Evolutionary conservation across 1,140 invertebrate species (phyloP).

Genomic region (Zaprionus kolodkinae): DNA sequence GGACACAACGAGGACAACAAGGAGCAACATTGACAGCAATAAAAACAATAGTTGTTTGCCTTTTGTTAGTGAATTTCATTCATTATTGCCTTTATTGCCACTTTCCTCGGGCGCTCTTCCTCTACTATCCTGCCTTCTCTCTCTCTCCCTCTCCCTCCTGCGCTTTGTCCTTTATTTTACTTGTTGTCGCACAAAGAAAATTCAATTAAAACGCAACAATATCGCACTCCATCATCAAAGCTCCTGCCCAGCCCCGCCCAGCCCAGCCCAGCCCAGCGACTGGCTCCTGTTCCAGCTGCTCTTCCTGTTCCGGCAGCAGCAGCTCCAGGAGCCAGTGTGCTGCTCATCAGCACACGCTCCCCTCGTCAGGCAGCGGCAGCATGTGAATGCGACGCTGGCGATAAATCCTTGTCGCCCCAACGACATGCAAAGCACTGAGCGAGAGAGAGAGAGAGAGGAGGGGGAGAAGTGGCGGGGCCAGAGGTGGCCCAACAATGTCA

Average conservation of each 20-base stretch:
- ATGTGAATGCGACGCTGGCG: constrained; percentile 37
- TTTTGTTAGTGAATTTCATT: constrained; percentile 79
- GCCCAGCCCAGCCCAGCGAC: not conserved
- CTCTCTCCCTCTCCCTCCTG: not conserved
- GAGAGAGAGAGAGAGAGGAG: not conserved
- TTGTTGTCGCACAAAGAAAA: constrained; percentile 78
- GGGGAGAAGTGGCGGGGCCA: not conserved
- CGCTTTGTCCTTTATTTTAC: constrained; percentile 60
- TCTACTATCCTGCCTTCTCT: no score
- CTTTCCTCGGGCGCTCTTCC: constrained; percentile 29
- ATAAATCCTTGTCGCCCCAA: constrained; percentile 78
- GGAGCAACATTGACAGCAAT: constrained; percentile 57
- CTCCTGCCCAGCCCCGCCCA: constrained; percentile 26
- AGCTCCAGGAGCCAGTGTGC: not conserved
- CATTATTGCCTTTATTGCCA: constrained; percentile 80
- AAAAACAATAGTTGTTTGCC: constrained; percentile 80
- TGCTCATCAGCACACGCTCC: constrained; percentile 47
- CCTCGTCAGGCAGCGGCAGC: constrained; percentile 32
- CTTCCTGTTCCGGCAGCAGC: constrained; percentile 24
- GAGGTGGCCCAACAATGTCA: constrained; percentile 34
- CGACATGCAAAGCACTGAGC: constrained; percentile 60
- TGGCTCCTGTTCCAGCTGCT: constrained; percentile 13
- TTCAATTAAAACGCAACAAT: constrained; percentile 84
- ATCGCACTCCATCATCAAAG: constrained; percentile 80
- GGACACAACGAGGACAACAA: not conserved